Evolutionary conservation across 2,888 invertebrate genomes (phyloP), one percentile per base, ranked within the genome.

Genomic region (Acanthosepion lycidas): DNA sequence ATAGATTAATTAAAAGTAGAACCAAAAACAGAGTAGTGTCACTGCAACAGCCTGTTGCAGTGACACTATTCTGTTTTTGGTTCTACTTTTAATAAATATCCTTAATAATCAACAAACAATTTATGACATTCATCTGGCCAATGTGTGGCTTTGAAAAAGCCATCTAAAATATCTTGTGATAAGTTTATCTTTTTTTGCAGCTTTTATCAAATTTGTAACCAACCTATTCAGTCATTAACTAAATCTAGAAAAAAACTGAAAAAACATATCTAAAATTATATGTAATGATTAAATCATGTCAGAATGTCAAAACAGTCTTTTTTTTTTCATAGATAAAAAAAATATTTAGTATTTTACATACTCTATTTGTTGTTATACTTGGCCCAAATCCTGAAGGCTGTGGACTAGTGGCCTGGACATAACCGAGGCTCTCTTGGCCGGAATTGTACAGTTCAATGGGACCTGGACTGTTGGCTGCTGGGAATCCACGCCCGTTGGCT

Each of bases 381-480:
- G 94, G 94, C 48, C 99, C 99, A 98, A 99, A 99, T 97, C 99
- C 99, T 97, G 99, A 98, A 97, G 99, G 99, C 98, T 99, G 99
- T 97, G 99, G 99, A 98, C 99, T 99, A 97, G 99, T 98, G 97
- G 99, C 99, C 98, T 99, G 99, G 97, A 99, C 99, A 98, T 99
- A 99, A 97, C 99, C 99, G 96, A 98, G 98, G 97, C 98, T 97
- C 98, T 94, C 94, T 92, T 95, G 95, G 93, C 94, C 99, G 97
- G 99, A 98, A 98, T 98, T 98, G 98, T 99, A 99, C 98, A 99
- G 99, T 97, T 99, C 99, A 97, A 99, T 98, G 98, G 97, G 99
- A 98, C 96, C 99, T 95, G 99, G 99, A 97, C 99, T 99, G 98
- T 99, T 99, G 96, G 99, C 98, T 94, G 99, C 98, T 95, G 99